These are phyloP conservation scores for Argynnis bischoffii DNA, from an alignment of 2,888 invertebrate genomes.

Conservation along the genomic window DNA sequence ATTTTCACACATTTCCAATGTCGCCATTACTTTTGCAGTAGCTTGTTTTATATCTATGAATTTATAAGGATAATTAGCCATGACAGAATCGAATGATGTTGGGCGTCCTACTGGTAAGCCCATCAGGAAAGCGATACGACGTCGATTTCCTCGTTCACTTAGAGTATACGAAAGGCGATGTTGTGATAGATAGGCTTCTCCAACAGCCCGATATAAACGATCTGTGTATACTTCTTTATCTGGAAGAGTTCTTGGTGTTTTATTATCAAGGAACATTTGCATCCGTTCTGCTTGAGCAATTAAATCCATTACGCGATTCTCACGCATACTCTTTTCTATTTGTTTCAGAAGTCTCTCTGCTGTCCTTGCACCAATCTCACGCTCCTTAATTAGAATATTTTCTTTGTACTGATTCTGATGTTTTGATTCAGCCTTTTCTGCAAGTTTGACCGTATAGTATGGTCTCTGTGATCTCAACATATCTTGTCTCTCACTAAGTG, in stretches of 20 bases:
- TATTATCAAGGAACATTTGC: slow-evolving; percentile 70
- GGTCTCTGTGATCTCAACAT: slow-evolving; percentile 73
- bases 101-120: slow-evolving; percentile 70
- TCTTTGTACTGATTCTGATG: slow-evolving; percentile 69
- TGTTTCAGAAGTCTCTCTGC: slow-evolving; percentile 63
- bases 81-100: slow-evolving; percentile 73
- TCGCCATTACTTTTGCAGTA: slow-evolving; percentile 58
- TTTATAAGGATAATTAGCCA: slow-evolving; percentile 73
- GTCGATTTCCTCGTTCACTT: slow-evolving; percentile 71
- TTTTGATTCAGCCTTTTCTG: slow-evolving; percentile 71
- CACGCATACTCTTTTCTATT: slow-evolving; percentile 64
- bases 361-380: slow-evolving; percentile 65
- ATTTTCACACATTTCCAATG: slow-evolving; percentile 75
- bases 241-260: slow-evolving; percentile 68
- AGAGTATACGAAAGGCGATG: slow-evolving; percentile 71
- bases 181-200: slow-evolving; percentile 69
- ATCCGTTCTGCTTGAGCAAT: slow-evolving; percentile 73
- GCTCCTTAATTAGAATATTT: slow-evolving; percentile 60
- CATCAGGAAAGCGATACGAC: slow-evolving; percentile 75
- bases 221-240: slow-evolving; percentile 71
- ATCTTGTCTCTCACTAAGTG: slow-evolving; percentile 68
- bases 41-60: slow-evolving; percentile 69
- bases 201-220: slow-evolving; percentile 69
- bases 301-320: slow-evolving; percentile 64
- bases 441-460: slow-evolving; percentile 69